phyloP scores from a whole-genome alignment of 2,888 invertebrate genomes.

The Agriopis leucophaearia region DNA sequence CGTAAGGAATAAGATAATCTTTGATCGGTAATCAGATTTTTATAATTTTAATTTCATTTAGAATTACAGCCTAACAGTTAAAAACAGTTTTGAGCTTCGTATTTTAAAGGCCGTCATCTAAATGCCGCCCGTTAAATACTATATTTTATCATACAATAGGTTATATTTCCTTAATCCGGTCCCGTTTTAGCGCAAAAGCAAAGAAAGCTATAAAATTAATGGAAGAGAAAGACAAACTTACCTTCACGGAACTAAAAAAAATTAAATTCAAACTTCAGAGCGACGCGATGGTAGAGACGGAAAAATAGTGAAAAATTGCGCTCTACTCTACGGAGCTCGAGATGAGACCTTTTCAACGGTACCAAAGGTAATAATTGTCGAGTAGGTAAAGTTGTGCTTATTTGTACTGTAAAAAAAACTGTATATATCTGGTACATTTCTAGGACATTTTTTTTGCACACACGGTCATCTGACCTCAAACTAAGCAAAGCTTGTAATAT shows the following conservation, averaged over 20 bases:
- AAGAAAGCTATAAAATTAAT: slow-evolving; percentile 45
- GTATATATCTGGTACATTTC: no score
- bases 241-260: slow-evolving; percentile 38
- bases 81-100: no score
- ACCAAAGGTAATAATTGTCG: neutral
- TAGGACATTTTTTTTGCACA: no score
- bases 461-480: no score
- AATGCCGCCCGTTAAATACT: neutral
- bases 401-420: neutral
- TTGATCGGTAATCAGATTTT: neutral
- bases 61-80: no score
- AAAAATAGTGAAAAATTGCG: slow-evolving; percentile 39
- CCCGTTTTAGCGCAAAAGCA: slow-evolving; percentile 27
- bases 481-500: no score
- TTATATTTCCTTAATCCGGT: slow-evolving; percentile 17
- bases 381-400: slow-evolving; percentile 4
- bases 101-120: no score
- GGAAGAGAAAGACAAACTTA: slow-evolving; percentile 46
- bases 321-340: slow-evolving; percentile 13
- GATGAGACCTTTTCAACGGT: slow-evolving; percentile 16
- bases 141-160: neutral
- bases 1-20: neutral
- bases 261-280: slow-evolving; percentile 42
- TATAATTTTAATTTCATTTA: neutral
- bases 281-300: slow-evolving; percentile 29